Conservation (phyloP, 2,797 vertebrate genomes). For the Pangasius mekongensis region DNA sequence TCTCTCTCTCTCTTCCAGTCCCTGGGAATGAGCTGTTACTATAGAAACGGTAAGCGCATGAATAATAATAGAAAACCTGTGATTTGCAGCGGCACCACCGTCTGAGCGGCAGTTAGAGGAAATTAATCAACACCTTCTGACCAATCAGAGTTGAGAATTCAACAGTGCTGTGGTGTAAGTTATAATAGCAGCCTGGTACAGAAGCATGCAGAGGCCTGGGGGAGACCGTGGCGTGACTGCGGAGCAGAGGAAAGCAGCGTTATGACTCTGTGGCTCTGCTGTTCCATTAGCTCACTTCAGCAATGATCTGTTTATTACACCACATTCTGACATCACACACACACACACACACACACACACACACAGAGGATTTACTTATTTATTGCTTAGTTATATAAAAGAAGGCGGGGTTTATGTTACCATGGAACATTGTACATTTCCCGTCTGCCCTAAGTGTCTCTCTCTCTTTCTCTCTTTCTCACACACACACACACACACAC, state of each 20-base stretch:
- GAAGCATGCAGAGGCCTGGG: neutral
- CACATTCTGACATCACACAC: neutral
- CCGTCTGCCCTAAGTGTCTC: neutral
- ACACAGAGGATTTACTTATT: neutral
- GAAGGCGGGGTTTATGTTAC: neutral
- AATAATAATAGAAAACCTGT: too few species aligned
- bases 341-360: neutral
- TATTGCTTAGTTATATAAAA: neutral
- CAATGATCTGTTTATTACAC: neutral
- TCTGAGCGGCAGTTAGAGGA: neutral
- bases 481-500: neutral
- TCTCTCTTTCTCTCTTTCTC: neutral
- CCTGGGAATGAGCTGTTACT: too few species aligned
- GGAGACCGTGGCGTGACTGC: neutral
- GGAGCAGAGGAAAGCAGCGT: slow-evolving; percentile 3
- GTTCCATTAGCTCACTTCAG: slow-evolving; percentile 26
- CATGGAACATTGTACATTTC: neutral
- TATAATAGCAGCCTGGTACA: neutral
- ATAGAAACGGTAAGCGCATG: too few species aligned
- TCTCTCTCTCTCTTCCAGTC: too few species aligned
- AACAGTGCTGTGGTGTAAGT: neutral
- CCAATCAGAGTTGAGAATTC: neutral
- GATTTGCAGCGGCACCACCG: neutral
- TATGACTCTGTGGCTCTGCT: slow-evolving; percentile 1
- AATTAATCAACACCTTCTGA: neutral